Base-by-base conservation (phyloP, 2,113 vertebrate species). In the Chaetodon trifascialis region DNA sequence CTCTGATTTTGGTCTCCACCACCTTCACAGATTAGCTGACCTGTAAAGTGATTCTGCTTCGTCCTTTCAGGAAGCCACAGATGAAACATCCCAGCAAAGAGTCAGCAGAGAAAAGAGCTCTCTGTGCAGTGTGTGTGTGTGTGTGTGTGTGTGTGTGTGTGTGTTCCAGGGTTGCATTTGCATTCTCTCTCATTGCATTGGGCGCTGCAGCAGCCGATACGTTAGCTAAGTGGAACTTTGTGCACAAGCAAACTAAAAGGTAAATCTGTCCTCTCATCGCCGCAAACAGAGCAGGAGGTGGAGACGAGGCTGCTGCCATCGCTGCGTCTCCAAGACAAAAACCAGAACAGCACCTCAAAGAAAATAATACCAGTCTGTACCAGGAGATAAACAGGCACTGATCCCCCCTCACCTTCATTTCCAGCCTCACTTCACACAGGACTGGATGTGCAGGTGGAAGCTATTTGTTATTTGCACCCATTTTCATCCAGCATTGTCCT, bases 221-320 rank as follows among this genome's bases (percentile, higher is more conserved):
- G 54, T 85, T 36, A 72, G 42, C 52, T 60, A 52, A 30, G 58
- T 80, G 76, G 72, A 80, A 76, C 72, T 85, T 38, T 80, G 46
- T 9, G 15, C 47, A 70, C 38, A 68, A 63, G 69, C 65, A 49
- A 71, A 58, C 49, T 62, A 38, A 47, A 63, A 63, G 76, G 54
- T 63, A 56, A 68, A 74, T 75, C 49, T 59, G 58, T 65, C 23
- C 58, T 66, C 49, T 76, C 66, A 12, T 76, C 72, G 15, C 19
- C 21, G 76, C 17, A 51, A 80, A 75, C 58, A 7, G 38, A 59
- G 58, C 36, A 42, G 65, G 65, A 44, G 51, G 49, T 38, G 23
- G 2, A 62, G 36, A 54, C 10, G 47, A 54, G 38, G 82, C 64
- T 5, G 77, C 65, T 42, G 55, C 54, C 47, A n/a, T 78, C 52